These are phyloP conservation scores for Tychaedon coryphoeus DNA, from an alignment of 2,113 vertebrate species.

Conservation along the genomic window DNA sequence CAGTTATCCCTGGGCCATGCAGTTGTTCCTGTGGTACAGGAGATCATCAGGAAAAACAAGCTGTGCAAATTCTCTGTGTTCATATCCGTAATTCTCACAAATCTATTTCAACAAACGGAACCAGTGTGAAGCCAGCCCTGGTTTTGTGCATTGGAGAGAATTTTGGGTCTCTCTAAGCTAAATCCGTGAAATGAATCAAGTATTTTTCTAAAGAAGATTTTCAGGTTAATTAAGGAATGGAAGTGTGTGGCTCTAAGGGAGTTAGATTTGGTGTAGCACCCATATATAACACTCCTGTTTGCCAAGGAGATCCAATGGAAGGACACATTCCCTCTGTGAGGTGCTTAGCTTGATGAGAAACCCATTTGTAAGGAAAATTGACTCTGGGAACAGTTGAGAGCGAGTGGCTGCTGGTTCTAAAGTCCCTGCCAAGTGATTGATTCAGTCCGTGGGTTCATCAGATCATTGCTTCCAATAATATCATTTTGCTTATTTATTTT, in stretches of 20 bases:
- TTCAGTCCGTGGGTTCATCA: constrained; percentile 58
- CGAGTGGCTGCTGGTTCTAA: background rate
- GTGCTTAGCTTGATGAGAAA: constrained; percentile 52
- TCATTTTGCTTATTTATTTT: constrained; percentile 72
- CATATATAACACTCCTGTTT: background rate
- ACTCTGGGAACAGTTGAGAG: constrained; percentile 56
- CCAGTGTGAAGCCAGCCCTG: background rate
- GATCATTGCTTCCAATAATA: constrained; percentile 70
- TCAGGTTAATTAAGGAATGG: background rate
- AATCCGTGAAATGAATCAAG: rapidly evolving
- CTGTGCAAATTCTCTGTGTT: background rate
- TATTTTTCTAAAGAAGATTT: background rate
- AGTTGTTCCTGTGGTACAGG: background rate
- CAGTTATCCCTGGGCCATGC: background rate
- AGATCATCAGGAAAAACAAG: background rate
- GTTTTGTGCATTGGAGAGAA: rapidly evolving
- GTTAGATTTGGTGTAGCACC: background rate
- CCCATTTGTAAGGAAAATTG: constrained; percentile 72
- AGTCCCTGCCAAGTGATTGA: constrained; percentile 59
- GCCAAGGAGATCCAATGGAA: background rate
- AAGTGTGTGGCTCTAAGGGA: background rate
- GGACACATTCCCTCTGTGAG: background rate
- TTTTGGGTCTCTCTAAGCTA: background rate
- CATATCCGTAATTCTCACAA: background rate
- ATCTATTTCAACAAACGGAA: background rate